Conservation (phyloP, 2,888 invertebrate genomes). For the Morpho helenor region DNA sequence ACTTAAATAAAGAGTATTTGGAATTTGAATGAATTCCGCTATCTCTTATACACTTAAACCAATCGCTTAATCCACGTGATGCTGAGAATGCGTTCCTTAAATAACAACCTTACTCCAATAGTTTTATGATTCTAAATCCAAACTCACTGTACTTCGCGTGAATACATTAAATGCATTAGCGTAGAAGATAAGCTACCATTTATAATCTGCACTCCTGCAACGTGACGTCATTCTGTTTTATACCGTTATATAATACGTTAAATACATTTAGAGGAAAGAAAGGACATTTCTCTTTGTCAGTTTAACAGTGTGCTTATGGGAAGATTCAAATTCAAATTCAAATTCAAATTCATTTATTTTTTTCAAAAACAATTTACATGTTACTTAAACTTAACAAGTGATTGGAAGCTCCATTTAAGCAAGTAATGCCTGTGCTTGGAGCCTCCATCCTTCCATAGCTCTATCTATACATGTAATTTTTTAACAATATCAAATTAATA, state of each 20-base stretch:
- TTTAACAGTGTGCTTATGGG: too few relatives aligned
- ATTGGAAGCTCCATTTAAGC: too few relatives aligned
- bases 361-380: too few relatives aligned
- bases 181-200: slow-evolving; percentile 19
- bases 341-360: too few relatives aligned
- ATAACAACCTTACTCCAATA: not conserved
- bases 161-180: slow-evolving; percentile 51
- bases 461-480: too few relatives aligned
- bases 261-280: slow-evolving; percentile 10
- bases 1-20: too few relatives aligned
- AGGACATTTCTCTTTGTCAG: slow-evolving; percentile 5
- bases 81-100: not conserved
- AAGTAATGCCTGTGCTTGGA: too few relatives aligned
- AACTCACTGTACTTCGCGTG: slow-evolving; percentile 26
- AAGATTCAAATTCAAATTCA: too few relatives aligned
- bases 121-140: too few relatives aligned
- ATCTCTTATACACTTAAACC: slow-evolving; percentile 17
- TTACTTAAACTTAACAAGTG: too few relatives aligned
- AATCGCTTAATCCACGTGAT: slow-evolving; percentile 11
- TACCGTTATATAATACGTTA: not conserved
- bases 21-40: slow-evolving; percentile 5
- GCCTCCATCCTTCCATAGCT: too few relatives aligned
- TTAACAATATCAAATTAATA: too few relatives aligned
- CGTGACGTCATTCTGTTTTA: slow-evolving; percentile 14
- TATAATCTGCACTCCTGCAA: slow-evolving; percentile 21